phyloP scores from a whole-genome alignment of 2,888 invertebrate species.

The Lymantria monacha region DNA sequence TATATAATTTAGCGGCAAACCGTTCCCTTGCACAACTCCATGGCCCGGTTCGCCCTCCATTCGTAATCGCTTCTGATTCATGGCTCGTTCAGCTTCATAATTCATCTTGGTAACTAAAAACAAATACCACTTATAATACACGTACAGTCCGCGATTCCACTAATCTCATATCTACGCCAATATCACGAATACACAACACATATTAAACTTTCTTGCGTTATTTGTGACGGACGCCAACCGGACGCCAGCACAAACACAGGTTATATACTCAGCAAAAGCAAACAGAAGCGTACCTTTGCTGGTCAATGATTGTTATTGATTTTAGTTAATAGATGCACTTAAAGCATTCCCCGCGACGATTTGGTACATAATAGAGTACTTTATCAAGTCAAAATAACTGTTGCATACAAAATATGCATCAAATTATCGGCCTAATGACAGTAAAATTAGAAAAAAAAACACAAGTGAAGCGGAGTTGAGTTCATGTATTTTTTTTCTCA shows the following conservation, averaged over 20 bases:
- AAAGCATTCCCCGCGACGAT: conserved; percentile 63
- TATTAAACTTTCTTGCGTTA: conserved; percentile 59
- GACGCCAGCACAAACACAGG: conserved; percentile 81
- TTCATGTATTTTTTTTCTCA: conserved; percentile 71
- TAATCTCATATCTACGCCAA: conserved; percentile 47
- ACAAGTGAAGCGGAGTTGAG: conserved; percentile 77
- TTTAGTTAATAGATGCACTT: conserved; percentile 78
- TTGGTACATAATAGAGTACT: conserved; percentile 75
- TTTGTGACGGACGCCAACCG: conserved; percentile 81
- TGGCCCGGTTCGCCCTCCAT: conserved; percentile 80
- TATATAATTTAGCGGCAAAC: conserved; percentile 78
- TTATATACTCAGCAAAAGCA: conserved; percentile 75
- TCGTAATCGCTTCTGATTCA: conserved; percentile 79
- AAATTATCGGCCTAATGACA: conserved; percentile 79
- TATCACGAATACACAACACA: conserved; percentile 47
- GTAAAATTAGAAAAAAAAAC: conserved; percentile 80
- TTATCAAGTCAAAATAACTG: conserved; percentile 73
- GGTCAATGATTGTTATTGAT: conserved; percentile 81
- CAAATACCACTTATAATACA: conserved; percentile 50
- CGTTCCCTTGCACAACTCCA: conserved; percentile 78
- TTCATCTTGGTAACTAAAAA: conserved; percentile 80
- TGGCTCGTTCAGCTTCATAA: conserved; percentile 79
- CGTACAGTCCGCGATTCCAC: conserved; percentile 35
- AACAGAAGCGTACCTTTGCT: conserved; percentile 83
- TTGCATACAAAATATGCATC: conserved; percentile 79